Conservation (phyloP, 2,888 invertebrate species). For the Pteria penguin region DNA sequence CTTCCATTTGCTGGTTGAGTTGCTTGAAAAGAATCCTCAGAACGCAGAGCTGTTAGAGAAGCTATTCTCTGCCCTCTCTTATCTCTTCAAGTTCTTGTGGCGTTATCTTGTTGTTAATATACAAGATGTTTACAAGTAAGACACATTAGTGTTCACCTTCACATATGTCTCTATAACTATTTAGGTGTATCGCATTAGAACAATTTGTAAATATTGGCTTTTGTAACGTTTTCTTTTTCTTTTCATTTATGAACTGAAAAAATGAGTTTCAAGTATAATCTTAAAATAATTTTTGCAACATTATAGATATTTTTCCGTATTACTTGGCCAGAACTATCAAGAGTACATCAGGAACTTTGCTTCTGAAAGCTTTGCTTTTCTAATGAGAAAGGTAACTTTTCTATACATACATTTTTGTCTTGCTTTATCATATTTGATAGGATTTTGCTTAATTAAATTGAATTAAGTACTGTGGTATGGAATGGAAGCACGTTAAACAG, state of each 20-base stretch:
- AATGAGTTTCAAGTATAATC: no score
- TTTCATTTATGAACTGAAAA: no score
- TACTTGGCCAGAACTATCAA: slow-evolving; percentile 89
- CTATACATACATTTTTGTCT: not conserved
- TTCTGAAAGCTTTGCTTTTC: slow-evolving; percentile 96
- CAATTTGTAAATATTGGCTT: no score
- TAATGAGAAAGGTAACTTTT: slow-evolving; percentile 85
- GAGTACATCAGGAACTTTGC: slow-evolving; percentile 95
- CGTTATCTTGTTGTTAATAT: slow-evolving; percentile 90
- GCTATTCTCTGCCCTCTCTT: slow-evolving; percentile 91
- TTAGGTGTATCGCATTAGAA: no score
- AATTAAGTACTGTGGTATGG: no score
- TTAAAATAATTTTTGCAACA: no score
- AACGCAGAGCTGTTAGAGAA: slow-evolving; percentile 92
- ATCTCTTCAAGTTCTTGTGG: slow-evolving; percentile 94
- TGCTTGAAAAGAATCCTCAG: slow-evolving; percentile 85
- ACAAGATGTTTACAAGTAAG: slow-evolving; percentile 84
- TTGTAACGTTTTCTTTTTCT: no score
- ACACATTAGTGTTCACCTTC: not conserved
- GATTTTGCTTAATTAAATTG: no score
- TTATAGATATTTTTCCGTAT: slow-evolving; percentile 82
- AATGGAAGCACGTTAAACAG: no score
- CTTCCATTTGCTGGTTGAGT: slow-evolving; percentile 86
- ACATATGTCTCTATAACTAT: no score
- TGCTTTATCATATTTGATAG: no score